Conservation (phyloP, 2,113 vertebrate genomes). For the Salvator merianae region DNA sequence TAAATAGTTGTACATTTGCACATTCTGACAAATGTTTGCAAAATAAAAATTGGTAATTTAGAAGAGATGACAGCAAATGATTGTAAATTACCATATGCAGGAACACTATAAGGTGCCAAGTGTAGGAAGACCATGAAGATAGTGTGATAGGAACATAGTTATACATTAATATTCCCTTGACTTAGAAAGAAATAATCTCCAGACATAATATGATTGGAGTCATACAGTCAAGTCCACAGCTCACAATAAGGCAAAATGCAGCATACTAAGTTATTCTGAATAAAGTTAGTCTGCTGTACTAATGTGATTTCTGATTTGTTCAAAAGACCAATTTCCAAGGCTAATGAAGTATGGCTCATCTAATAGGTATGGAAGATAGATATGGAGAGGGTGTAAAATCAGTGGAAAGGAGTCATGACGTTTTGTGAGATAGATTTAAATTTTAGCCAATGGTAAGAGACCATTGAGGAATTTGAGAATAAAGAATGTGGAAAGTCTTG, state of each 20-base stretch:
- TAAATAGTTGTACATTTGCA: conserved; percentile 16
- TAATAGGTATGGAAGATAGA: not conserved
- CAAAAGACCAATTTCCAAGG: conserved; percentile 29
- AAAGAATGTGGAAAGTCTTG: not conserved
- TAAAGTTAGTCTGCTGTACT: conserved; percentile 7
- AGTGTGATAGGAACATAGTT: not conserved
- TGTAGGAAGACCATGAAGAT: not conserved
- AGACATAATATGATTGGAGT: not conserved
- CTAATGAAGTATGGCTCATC: conserved; percentile 29
- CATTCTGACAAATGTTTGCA: not conserved
- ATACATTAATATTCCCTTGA: not conserved
- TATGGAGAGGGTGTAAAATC: conserved; percentile 8
- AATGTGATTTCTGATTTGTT: conserved; percentile 31
- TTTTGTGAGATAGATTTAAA: conserved; percentile 6
- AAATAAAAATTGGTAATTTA: conserved; percentile 31
- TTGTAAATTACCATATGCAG: not conserved
- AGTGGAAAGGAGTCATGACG: not conserved
- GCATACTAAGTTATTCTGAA: not conserved
- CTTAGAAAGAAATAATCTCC: not conserved
- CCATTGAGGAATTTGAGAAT: conserved; percentile 30
- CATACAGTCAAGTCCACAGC: conserved; percentile 10
- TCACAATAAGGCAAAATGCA: not conserved
- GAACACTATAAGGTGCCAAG: not conserved
- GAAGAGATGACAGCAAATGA: conserved; percentile 17
- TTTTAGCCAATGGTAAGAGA: conserved; percentile 4